phyloP scores from a whole-genome alignment of 2,888 invertebrate species.

The Lamproptera curius region DNA sequence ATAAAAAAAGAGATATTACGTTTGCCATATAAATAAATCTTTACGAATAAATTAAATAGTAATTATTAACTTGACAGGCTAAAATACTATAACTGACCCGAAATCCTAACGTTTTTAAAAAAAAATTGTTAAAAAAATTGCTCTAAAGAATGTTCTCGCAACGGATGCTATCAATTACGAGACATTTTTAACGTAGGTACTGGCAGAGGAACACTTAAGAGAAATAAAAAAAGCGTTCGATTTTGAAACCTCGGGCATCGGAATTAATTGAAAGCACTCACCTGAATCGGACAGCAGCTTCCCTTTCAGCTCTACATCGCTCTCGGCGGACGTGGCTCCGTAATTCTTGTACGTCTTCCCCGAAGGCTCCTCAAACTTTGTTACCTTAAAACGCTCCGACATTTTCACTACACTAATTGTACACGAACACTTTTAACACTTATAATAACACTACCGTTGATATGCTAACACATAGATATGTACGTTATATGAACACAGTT shows the following conservation, averaged over 20 bases:
- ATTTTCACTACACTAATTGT: conserved; percentile 50
- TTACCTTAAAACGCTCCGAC: conserved; percentile 80
- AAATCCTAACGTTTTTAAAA: no score
- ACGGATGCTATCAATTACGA: no score
- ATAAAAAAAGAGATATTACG: no score
- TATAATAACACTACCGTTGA: conserved; percentile 19
- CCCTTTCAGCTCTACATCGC: conserved; percentile 63
- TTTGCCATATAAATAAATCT: no score
- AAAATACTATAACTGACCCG: no score
- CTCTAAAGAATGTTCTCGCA: no score
- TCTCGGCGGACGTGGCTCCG: conserved; percentile 76
- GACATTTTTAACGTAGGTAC: no score
- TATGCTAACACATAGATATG: not conserved
- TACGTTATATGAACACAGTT: conserved; percentile 15
- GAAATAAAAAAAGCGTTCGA: not conserved
- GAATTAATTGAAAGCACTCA: conserved; percentile 31
- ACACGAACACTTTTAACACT: conserved; percentile 20
- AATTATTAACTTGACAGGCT: no score
- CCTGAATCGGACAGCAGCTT: conserved; percentile 67
- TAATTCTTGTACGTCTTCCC: conserved; percentile 76
- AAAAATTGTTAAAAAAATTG: no score
- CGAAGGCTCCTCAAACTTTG: conserved; percentile 76
- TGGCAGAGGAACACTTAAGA: no score
- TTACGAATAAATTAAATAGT: no score
- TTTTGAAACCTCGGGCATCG: not conserved